Evolutionary conservation across 2,888 invertebrate genomes (phyloP).

Genomic region (Eilema caniola): DNA sequence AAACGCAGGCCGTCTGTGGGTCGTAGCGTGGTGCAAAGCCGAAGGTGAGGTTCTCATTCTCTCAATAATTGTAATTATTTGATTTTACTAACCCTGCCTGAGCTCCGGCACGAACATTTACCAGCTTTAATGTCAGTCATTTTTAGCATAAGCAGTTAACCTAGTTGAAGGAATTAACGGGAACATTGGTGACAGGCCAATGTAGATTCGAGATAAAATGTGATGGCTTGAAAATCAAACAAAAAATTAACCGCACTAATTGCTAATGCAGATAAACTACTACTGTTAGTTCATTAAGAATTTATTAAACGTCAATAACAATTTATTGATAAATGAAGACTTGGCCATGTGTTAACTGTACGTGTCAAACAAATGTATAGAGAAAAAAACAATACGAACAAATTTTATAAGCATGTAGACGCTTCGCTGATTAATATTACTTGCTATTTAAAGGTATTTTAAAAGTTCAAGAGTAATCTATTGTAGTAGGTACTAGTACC

Average conservation of each 20-base stretch:
- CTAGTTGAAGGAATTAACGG: slow-evolving; percentile 2
- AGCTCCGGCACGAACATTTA: background rate
- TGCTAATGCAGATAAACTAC: slow-evolving; percentile 2
- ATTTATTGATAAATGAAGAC: slow-evolving; percentile 30
- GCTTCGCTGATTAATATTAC: slow-evolving; percentile 34
- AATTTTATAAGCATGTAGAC: slow-evolving; percentile 21
- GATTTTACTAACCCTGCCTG: background rate
- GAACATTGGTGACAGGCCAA: slow-evolving; percentile 5
- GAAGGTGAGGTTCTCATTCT: too few relatives aligned
- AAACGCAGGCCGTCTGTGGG: too few relatives aligned
- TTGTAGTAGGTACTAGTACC: background rate
- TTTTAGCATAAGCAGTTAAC: slow-evolving; percentile 6
- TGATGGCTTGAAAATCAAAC: background rate
- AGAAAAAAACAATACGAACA: background rate
- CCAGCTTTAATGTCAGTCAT: background rate
- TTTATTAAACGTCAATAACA: slow-evolving; percentile 17
- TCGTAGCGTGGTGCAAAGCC: too few relatives aligned
- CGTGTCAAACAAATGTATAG: slow-evolving; percentile 30
- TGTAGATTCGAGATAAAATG: background rate
- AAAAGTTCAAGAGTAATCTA: slow-evolving; percentile 48
- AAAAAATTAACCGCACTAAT: background rate
- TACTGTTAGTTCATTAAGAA: slow-evolving; percentile 16
- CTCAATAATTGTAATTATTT: background rate
- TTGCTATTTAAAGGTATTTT: slow-evolving; percentile 59
- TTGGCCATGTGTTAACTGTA: slow-evolving; percentile 31